Evolutionary conservation across 1,140 invertebrate genomes (phyloP).

Genomic region (Trachymyrmex cornetzi): DNA sequence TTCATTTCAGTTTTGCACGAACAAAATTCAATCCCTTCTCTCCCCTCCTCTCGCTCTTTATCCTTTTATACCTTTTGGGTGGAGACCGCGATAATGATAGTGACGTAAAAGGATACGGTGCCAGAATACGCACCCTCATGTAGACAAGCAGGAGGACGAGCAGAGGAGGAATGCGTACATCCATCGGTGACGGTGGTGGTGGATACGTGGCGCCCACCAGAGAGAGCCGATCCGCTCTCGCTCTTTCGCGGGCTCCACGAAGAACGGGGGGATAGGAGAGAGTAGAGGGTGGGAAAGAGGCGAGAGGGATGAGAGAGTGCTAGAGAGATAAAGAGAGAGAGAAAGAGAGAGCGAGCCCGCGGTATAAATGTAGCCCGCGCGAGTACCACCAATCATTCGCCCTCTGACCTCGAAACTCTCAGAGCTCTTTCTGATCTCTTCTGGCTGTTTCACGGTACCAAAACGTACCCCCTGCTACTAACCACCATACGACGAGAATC

Average conservation of each 20-base stretch:
- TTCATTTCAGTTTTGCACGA: slow-evolving; percentile 30
- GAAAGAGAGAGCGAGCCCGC: slow-evolving; percentile 32
- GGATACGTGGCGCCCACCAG: slow-evolving; percentile 52
- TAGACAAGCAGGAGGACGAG: slow-evolving; percentile 12
- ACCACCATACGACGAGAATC: background rate
- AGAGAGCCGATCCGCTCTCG: slow-evolving; percentile 61
- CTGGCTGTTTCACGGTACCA: slow-evolving; percentile 54
- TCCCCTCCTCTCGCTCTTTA: too few relatives aligned
- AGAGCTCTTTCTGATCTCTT: slow-evolving; percentile 62
- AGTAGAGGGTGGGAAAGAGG: slow-evolving; percentile 1
- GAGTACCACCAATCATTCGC: slow-evolving; percentile 83
- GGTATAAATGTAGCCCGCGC: slow-evolving; percentile 83
- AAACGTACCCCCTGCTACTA: slow-evolving; percentile 61
- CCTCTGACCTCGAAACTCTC: slow-evolving; percentile 81
- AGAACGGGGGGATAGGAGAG: slow-evolving; percentile 33
- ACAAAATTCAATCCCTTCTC: slow-evolving; percentile 9
- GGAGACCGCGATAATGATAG: slow-evolving; percentile 34
- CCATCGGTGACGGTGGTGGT: slow-evolving; percentile 48
- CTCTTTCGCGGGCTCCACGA: slow-evolving; percentile 62
- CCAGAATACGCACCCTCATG: slow-evolving; percentile 34
- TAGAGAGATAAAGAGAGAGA: slow-evolving; percentile 24
- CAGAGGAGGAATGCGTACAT: slow-evolving; percentile 42
- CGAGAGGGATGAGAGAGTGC: slow-evolving; percentile 38
- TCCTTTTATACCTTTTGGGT: slow-evolving; percentile 55
- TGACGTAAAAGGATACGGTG: slow-evolving; percentile 65